These are phyloP conservation scores for Neotoma lepida DNA, from an alignment of 2,113 vertebrate genomes.

Conservation along the genomic window DNA sequence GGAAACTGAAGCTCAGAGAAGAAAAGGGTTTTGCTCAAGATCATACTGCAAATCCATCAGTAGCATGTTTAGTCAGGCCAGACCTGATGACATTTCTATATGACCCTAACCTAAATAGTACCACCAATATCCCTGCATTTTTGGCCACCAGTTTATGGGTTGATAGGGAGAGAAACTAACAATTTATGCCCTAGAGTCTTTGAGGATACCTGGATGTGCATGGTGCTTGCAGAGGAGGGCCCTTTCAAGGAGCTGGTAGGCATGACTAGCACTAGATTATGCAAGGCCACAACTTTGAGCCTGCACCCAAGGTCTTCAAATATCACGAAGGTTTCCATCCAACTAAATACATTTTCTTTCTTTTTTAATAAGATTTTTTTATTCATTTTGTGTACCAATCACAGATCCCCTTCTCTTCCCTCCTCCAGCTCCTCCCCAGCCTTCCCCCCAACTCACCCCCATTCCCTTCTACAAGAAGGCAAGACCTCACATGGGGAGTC, in stretches of 20 bases:
- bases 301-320: background rate
- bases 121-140: background rate
- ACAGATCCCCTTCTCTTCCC: too few species aligned
- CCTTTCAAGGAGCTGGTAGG: background rate
- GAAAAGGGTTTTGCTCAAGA: background rate
- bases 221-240: background rate
- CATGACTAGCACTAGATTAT: background rate
- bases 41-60: background rate
- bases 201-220: background rate
- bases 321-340: background rate
- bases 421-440: too few species aligned
- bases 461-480: too few species aligned
- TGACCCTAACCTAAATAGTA: background rate
- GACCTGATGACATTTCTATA: background rate
- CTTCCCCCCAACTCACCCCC: too few species aligned
- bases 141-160: background rate
- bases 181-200: background rate
- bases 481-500: too few species aligned
- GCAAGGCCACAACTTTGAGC: background rate
- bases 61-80: background rate
- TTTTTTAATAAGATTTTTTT: too few species aligned
- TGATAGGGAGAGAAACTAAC: background rate
- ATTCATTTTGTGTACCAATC: too few species aligned
- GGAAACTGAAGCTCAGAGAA: conserved; percentile 22
- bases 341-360: background rate